These are phyloP conservation scores for Spea hammondii DNA, from an alignment of 2,797 vertebrate genomes.

Conservation along the genomic window DNA sequence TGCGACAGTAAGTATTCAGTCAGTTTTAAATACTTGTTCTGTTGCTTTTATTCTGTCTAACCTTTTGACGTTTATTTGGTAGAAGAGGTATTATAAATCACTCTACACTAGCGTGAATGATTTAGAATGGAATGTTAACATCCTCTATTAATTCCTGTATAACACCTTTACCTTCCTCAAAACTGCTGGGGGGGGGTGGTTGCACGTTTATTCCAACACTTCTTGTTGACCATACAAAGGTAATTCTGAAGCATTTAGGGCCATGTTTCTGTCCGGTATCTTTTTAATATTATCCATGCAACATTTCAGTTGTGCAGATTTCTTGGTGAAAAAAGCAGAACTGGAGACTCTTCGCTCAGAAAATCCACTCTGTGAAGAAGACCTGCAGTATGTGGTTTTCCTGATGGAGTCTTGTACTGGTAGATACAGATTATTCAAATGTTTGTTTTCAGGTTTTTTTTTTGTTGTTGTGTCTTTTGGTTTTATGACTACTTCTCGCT, in stretches of 20 bases:
- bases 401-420: constrained; percentile 82
- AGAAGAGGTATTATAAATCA: too few relatives aligned
- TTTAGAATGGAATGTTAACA: too few relatives aligned
- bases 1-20: constrained; percentile 70
- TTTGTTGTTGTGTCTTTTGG: neutral
- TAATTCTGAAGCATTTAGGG: too few relatives aligned
- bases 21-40: neutral
- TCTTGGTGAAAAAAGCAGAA: constrained; percentile 84
- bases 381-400: constrained; percentile 79
- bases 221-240: too few relatives aligned
- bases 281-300: neutral
- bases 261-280: neutral
- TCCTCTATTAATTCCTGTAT: too few relatives aligned
- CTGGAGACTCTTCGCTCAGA: constrained; percentile 81
- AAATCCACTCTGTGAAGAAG: constrained; percentile 70
- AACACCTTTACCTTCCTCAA: too few relatives aligned
- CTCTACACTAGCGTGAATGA: too few relatives aligned
- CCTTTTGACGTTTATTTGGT: too few relatives aligned
- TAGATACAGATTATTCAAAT: constrained; percentile 55
- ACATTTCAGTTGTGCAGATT: constrained; percentile 74
- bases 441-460: neutral
- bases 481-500: neutral
- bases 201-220: too few relatives aligned
- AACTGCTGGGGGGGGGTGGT: too few relatives aligned
- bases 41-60: neutral